Evolutionary conservation across 2,888 invertebrate species (phyloP).

Genomic region (Drosophila multiciliata): DNA sequence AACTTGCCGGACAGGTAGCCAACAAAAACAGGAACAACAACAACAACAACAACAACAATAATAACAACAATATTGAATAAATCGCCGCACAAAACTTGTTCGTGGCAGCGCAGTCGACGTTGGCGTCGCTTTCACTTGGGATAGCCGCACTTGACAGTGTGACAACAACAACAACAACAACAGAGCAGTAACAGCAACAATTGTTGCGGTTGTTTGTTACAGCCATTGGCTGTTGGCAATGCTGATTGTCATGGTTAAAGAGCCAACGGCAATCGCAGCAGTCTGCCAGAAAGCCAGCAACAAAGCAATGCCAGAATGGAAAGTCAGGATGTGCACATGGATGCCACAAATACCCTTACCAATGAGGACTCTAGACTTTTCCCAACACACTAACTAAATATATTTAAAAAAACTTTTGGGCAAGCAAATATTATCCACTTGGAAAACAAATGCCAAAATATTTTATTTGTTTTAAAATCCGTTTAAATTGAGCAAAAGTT

Average conservation of each 20-base stretch:
- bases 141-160: slow-evolving; percentile 75
- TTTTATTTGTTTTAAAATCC: accelerated
- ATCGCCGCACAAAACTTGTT: slow-evolving; percentile 61
- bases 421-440: not conserved
- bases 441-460: not conserved
- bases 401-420: no score
- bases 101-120: slow-evolving; percentile 48
- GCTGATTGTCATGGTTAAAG: slow-evolving; percentile 78
- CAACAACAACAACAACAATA: slow-evolving; percentile 17
- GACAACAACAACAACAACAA: slow-evolving; percentile 54
- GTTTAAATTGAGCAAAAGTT: not conserved
- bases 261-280: slow-evolving; percentile 58
- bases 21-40: slow-evolving; percentile 22
- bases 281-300: slow-evolving; percentile 28
- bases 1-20: slow-evolving; percentile 50
- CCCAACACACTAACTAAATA: not conserved
- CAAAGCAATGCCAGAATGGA: slow-evolving; percentile 36
- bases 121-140: slow-evolving; percentile 74
- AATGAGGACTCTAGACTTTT: not conserved
- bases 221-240: slow-evolving; percentile 72
- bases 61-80: slow-evolving; percentile 28
- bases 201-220: slow-evolving; percentile 73
- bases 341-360: slow-evolving; percentile 38
- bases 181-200: slow-evolving; percentile 55
- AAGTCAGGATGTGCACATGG: slow-evolving; percentile 40